Conservation (phyloP, 1,140 invertebrate species). For the Portunus trituberculatus region DNA sequence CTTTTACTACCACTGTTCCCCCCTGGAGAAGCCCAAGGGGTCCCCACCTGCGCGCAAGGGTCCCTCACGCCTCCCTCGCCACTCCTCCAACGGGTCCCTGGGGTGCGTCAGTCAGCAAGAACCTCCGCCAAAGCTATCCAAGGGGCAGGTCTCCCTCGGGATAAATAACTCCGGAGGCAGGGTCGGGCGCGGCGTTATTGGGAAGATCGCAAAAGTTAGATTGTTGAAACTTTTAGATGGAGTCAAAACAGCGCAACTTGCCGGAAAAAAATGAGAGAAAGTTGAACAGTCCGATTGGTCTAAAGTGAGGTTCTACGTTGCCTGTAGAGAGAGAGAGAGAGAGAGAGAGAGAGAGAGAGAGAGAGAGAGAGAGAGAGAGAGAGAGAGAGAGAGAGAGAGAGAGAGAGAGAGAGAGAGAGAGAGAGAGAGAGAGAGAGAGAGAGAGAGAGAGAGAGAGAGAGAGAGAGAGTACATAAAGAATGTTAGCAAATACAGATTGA, state of each 20-base stretch:
- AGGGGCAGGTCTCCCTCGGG: not conserved
- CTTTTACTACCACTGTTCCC: too few species aligned
- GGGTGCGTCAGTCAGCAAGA: conserved; percentile 1
- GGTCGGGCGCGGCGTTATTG: conserved; percentile 49
- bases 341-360: conserved; percentile 54
- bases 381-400: not conserved
- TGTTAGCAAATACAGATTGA: too few species aligned
- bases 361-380: conserved; percentile 40
- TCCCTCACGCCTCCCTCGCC: not conserved
- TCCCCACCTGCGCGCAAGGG: too few species aligned
- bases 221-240: conserved; percentile 70
- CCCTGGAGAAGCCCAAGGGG: too few species aligned
- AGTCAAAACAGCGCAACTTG: conserved; percentile 71
- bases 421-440: conserved; percentile 8
- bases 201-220: conserved; percentile 64
- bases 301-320: conserved; percentile 22
- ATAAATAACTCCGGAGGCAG: conserved; percentile 53
- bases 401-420: not conserved
- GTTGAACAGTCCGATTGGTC: not conserved
- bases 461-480: too few species aligned
- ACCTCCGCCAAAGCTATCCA: conserved; percentile 22
- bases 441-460: too few species aligned
- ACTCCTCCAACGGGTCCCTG: not conserved
- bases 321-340: conserved; percentile 39
- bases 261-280: conserved; percentile 44